These are phyloP conservation scores for Sibirionetta formosa DNA, from an alignment of 2,797 vertebrate species.

Conservation along the genomic window DNA sequence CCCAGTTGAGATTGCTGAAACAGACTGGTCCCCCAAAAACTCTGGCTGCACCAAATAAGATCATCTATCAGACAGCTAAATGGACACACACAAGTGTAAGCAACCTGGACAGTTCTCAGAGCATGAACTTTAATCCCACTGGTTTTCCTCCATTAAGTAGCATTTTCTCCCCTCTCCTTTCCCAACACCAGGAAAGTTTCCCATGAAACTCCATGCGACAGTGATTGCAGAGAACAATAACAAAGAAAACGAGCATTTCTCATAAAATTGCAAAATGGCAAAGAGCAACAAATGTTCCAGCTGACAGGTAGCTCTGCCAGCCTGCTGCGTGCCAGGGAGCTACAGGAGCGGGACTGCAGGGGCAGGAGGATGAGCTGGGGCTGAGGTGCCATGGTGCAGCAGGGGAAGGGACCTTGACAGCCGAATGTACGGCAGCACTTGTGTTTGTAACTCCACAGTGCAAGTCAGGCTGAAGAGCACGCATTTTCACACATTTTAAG, in stretches of 20 bases:
- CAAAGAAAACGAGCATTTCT: neutral
- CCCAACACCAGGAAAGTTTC: neutral
- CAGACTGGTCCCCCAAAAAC: neutral
- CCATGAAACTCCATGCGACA: neutral
- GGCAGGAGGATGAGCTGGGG: neutral
- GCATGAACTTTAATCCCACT: slow-evolving; percentile 43
- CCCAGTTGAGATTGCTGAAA: neutral
- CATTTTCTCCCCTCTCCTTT: neutral
- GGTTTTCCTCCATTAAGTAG: neutral
- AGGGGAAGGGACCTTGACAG: too few species aligned
- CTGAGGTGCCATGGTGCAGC: neutral
- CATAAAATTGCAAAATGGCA: neutral
- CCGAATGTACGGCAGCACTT: neutral
- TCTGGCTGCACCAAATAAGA: neutral
- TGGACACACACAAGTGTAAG: neutral
- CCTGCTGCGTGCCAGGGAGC: neutral
- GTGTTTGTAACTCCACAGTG: neutral
- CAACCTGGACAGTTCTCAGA: neutral
- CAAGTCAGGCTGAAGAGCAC: neutral
- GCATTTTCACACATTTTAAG: neutral
- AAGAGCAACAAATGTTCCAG: neutral
- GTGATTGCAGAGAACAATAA: neutral
- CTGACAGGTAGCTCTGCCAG: neutral
- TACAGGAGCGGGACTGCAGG: neutral
- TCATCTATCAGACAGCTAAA: neutral